phyloP scores from a whole-genome alignment of 2,113 vertebrate genomes.

The Lichenostomus cassidix region DNA sequence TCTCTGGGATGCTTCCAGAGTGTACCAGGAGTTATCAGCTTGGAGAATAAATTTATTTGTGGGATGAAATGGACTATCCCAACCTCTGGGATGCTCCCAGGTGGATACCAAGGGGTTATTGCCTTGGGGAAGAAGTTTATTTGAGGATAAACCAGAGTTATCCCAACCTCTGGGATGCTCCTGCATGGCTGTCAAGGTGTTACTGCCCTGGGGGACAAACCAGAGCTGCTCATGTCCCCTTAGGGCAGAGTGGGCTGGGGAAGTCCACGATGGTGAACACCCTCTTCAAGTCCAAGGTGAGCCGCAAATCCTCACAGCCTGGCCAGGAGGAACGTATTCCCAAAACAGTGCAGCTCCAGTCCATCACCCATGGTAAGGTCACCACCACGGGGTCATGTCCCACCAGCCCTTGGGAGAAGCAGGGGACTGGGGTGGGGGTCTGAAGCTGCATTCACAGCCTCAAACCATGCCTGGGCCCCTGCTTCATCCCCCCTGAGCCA shows the following conservation, averaged over 20 bases:
- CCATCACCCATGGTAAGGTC: conserved; percentile 86
- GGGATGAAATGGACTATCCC: background rate
- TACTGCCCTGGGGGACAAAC: background rate
- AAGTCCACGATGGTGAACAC: conserved; percentile 98
- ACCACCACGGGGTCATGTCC: fast-evolving
- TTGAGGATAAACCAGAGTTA: background rate
- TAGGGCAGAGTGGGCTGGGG: conserved; percentile 96
- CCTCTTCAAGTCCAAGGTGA: conserved; percentile 94
- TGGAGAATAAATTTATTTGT: background rate
- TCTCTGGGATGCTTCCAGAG: background rate
- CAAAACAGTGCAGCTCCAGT: conserved; percentile 87
- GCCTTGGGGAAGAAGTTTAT: background rate
- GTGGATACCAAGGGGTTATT: background rate
- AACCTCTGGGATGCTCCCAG: background rate
- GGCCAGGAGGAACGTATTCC: conserved; percentile 76
- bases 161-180: background rate
- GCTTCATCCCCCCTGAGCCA: background rate
- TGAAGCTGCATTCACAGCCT: background rate
- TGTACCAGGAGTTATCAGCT: too few species aligned
- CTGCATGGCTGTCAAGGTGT: background rate
- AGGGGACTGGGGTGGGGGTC: background rate
- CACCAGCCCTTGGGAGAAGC: background rate
- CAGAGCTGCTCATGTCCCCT: background rate
- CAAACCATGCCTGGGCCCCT: background rate
- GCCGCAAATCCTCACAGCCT: conserved; percentile 78